These are phyloP conservation scores for Bellardia pandia DNA, from an alignment of 2,888 invertebrate genomes.

Conservation along the genomic window DNA sequence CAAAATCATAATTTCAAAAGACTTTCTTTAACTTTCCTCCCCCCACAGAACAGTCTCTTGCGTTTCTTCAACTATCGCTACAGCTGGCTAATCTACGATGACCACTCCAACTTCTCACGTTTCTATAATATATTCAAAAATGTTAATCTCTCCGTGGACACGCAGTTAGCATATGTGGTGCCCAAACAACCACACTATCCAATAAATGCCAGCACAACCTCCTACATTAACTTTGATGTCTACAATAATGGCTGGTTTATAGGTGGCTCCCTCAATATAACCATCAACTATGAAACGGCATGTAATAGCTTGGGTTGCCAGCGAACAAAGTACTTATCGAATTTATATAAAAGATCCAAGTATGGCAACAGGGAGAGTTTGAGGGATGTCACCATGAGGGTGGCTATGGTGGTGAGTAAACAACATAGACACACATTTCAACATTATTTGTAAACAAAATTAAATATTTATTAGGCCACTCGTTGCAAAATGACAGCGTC, in stretches of 20 bases:
- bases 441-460: too few species aligned
- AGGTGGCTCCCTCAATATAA: constrained; percentile 82
- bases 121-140: constrained; percentile 75
- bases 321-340: constrained; percentile 75
- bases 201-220: background rate
- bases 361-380: constrained; percentile 79
- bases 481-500: constrained; percentile 74
- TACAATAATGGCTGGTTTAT: constrained; percentile 82
- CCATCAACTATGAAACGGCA: constrained; percentile 77
- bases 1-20: too few species aligned
- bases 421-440: too few species aligned
- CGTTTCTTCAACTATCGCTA: constrained; percentile 76
- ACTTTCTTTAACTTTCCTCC: background rate
- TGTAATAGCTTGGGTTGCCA: constrained; percentile 75
- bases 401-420: constrained; percentile 78
- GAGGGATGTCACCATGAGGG: constrained; percentile 78
- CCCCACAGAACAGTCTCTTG: constrained; percentile 76
- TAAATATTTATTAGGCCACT: constrained; percentile 73
- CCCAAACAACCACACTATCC: constrained; percentile 21
- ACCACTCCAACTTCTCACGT: constrained; percentile 67
- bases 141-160: constrained; percentile 79
- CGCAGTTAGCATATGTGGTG: constrained; percentile 78
- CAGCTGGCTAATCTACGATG: constrained; percentile 80
- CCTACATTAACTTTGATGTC: constrained; percentile 78
- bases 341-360: constrained; percentile 75